Conservation (phyloP, 2,113 vertebrate genomes). For the Leiothrix lutea region DNA sequence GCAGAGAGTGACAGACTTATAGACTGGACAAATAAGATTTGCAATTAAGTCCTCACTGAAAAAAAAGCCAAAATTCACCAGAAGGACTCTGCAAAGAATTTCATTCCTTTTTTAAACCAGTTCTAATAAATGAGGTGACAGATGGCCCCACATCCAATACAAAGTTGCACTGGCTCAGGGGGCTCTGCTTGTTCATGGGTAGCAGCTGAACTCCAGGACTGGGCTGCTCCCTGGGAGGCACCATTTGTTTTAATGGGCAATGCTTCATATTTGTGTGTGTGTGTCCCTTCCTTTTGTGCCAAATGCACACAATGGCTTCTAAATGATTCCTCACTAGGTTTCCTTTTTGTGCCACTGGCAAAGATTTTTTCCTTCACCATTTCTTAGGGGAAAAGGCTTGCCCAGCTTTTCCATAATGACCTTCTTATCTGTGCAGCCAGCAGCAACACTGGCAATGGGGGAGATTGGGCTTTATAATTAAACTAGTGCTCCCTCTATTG, state of each 20-base stretch:
- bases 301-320: neutral
- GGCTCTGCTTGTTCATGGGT: neutral
- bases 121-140: conserved; percentile 45
- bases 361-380: neutral
- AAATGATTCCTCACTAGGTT: neutral
- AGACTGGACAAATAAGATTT: conserved; percentile 26
- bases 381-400: conserved; percentile 7
- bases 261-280: neutral
- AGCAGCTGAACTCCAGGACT: conserved; percentile 57
- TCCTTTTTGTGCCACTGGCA: neutral
- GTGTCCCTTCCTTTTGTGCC: neutral
- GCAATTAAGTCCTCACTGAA: conserved; percentile 10
- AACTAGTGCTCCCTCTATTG: conserved; percentile 60
- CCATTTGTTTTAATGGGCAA: conserved; percentile 28
- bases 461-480: conserved; percentile 23
- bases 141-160: conserved; percentile 50
- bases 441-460: neutral
- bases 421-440: conserved; percentile 39
- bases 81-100: conserved; percentile 40
- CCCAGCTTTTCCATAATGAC: neutral
- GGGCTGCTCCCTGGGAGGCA: conserved; percentile 6
- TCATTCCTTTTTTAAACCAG: neutral
- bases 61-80: conserved; percentile 30
- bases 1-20: neutral
- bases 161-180: conserved; percentile 27